phyloP scores from a whole-genome alignment of 2,113 vertebrate species.

The Osmerus eperlanus region DNA sequence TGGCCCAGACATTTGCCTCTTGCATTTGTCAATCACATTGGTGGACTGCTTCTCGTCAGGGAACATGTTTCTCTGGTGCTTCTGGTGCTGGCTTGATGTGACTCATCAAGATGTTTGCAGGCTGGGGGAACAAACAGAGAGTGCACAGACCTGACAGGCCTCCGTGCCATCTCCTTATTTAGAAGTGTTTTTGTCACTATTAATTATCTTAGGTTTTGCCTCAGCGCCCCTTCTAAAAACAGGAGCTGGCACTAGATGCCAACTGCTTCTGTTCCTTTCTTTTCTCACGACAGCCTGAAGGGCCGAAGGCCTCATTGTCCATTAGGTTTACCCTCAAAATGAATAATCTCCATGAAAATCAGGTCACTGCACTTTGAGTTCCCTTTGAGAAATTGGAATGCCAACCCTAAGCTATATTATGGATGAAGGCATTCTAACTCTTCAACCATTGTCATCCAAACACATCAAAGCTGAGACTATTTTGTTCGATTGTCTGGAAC shows the following conservation, averaged over 20 bases:
- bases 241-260: slow-evolving; percentile 13
- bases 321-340: slow-evolving; percentile 40
- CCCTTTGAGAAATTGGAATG: neutral
- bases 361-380: slow-evolving; percentile 32
- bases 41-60: neutral
- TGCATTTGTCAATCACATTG: slow-evolving; percentile 2
- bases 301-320: slow-evolving; percentile 29
- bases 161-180: slow-evolving; percentile 46
- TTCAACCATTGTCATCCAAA: neutral
- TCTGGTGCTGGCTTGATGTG: slow-evolving; percentile 15
- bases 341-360: slow-evolving; percentile 33
- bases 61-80: neutral
- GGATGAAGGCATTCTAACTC: neutral
- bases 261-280: slow-evolving; percentile 23
- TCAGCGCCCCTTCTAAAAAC: slow-evolving; percentile 18
- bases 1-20: slow-evolving; percentile 4
- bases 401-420: neutral
- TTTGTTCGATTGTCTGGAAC: neutral
- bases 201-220: slow-evolving; percentile 44
- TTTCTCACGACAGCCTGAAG: slow-evolving; percentile 23
- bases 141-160: slow-evolving; percentile 41
- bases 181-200: slow-evolving; percentile 62
- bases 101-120: neutral
- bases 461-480: neutral
- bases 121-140: slow-evolving; percentile 13